phyloP scores from a whole-genome alignment of 2,113 vertebrate species.

The Hyaena hyaena region DNA sequence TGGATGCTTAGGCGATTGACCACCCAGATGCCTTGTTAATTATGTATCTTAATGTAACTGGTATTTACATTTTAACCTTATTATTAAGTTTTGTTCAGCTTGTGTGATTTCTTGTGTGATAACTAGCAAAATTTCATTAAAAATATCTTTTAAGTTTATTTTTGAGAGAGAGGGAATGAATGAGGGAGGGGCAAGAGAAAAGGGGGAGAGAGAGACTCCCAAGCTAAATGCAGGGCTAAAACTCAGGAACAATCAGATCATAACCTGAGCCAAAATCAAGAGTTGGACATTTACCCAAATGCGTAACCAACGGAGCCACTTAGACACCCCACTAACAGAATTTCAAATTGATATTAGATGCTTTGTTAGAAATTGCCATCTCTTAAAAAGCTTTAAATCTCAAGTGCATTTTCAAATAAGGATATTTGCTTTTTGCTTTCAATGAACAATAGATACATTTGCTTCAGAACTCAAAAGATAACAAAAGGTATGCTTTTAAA shows the following conservation, averaged over 20 bases:
- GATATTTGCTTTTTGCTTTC: background rate
- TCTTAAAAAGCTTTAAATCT: constrained; percentile 28
- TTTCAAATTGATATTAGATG: background rate
- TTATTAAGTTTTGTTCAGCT: background rate
- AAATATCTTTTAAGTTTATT: too few relatives aligned
- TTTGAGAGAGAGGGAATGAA: too few relatives aligned
- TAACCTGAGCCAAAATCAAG: too few relatives aligned
- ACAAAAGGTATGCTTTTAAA: background rate
- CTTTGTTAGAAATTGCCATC: constrained; percentile 1
- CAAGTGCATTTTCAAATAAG: background rate
- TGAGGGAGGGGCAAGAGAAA: too few relatives aligned
- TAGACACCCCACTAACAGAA: background rate
- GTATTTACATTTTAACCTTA: background rate
- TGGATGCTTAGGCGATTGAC: too few relatives aligned
- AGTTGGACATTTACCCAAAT: too few relatives aligned
- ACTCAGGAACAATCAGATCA: too few relatives aligned
- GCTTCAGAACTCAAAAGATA: background rate
- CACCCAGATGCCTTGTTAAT: background rate
- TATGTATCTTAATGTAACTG: background rate
- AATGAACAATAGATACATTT: background rate
- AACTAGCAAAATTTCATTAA: background rate
- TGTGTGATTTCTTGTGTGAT: background rate
- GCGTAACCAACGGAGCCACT: too few relatives aligned
- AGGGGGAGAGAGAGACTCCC: too few relatives aligned
- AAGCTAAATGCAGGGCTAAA: too few relatives aligned